phyloP scores from a whole-genome alignment of 2,113 vertebrate species.

The Cervus canadensis region DNA sequence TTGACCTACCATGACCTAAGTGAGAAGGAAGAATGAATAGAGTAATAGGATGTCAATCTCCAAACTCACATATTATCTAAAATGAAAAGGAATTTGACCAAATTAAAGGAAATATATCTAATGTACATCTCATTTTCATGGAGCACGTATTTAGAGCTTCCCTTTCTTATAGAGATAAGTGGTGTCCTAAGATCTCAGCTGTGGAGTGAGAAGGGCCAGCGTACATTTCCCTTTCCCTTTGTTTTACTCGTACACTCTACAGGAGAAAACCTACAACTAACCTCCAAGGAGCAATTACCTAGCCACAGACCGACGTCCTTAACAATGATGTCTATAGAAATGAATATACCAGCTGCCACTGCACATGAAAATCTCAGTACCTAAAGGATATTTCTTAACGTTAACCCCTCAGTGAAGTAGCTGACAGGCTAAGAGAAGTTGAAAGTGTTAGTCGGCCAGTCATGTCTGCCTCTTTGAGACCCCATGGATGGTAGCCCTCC shows the following conservation, averaged over 20 bases:
- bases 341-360: not conserved
- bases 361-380: not conserved
- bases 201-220: not conserved
- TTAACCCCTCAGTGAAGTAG: not conserved
- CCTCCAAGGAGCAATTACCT: not conserved
- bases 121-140: not conserved
- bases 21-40: not conserved
- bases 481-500: not conserved
- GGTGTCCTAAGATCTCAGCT: not conserved
- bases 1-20: not conserved
- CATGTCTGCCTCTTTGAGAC: not conserved
- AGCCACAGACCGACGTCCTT: not conserved
- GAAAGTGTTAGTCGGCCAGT: not conserved
- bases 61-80: not conserved
- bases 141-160: not conserved
- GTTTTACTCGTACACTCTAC: not conserved
- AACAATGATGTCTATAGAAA: not conserved
- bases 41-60: not conserved
- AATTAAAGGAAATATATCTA: not conserved
- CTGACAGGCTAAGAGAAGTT: not conserved
- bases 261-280: not conserved
- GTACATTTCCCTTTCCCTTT: not conserved
- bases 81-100: not conserved
- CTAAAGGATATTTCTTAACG: not conserved
- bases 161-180: not conserved